These are phyloP conservation scores for Charina bottae DNA, from an alignment of 2,113 vertebrate species.

Conservation along the genomic window DNA sequence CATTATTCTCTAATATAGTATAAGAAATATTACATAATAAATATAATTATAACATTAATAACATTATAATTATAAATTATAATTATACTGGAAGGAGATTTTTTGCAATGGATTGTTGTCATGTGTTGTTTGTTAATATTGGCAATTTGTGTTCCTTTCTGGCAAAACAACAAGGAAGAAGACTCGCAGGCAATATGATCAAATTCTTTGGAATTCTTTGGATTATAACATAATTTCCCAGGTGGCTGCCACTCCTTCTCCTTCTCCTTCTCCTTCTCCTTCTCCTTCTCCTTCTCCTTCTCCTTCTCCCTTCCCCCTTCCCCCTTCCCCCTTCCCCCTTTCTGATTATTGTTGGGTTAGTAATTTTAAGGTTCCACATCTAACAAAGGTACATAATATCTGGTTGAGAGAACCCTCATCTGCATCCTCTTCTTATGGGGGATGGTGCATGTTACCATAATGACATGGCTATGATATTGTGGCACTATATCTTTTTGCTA, in stretches of 20 bases:
- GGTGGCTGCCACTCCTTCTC: no score
- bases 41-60: no score
- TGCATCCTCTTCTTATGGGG: background rate
- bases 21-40: no score
- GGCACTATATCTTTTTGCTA: background rate
- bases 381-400: background rate
- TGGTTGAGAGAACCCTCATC: background rate
- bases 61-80: no score
- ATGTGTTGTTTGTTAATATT: background rate
- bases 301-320: background rate
- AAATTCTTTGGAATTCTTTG: no score
- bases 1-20: no score
- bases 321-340: background rate
- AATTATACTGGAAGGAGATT: no score
- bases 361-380: background rate
- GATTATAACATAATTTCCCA: background rate
- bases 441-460: background rate
- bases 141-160: background rate
- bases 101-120: no score
- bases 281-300: no score
- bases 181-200: background rate
- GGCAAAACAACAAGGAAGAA: background rate
- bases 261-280: background rate
- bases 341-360: background rate
- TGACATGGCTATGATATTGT: background rate